Base-by-base conservation (phyloP, 2,888 invertebrate genomes). In the Machimus atricapillus region DNA sequence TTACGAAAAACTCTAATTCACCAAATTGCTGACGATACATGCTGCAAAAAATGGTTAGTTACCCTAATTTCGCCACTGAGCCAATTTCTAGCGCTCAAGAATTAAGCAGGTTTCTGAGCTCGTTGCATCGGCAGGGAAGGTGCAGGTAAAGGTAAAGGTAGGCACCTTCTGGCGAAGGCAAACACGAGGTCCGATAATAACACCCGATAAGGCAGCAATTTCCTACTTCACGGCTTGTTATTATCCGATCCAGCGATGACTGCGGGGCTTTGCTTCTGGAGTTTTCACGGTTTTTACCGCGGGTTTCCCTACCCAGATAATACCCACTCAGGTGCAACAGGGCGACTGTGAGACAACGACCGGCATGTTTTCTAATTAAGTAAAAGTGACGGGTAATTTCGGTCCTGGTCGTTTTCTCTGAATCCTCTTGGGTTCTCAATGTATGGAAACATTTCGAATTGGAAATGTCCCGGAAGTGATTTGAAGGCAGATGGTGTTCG, bases 241-340 rank as follows among this genome's bases (percentile, higher is more conserved):
- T 82, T 82, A 82, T 56, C 56, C 56, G 81, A 81, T 46, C 27
- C 46, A 81, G 56, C 40, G 66, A 82, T 82, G 82, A 82, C 82
- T 82, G 27, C 12, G 12, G 37, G 37, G 0, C 37, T 82, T 37
- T 66, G 66, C 58, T 58, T 31, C 82, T 58, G 58, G 58, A 82
- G 12, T 82, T 82, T 58, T 82, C 34, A 82, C 37, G 66, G 37
- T 37, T 82, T 37, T 40, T 37, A 82, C 8, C 23, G 12, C 23
- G 12, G 31, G 58, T 8, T 82, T 58, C 27, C 27, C 66, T 66
- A 27, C 27, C 66, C 66, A 1, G 66, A 2, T 66, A 66, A 66
- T 66, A 6, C 4, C 27, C 27, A 66, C 23, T 66, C 23, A 66
- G 66, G 66, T 66, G 27, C 66, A 66, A 27, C 66, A 66, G 66